Percentiles rank a stretch among this genome's conserved stretches.
Conservation (phyloP, 1,140 invertebrate species). For the Formica selysi region DNA sequence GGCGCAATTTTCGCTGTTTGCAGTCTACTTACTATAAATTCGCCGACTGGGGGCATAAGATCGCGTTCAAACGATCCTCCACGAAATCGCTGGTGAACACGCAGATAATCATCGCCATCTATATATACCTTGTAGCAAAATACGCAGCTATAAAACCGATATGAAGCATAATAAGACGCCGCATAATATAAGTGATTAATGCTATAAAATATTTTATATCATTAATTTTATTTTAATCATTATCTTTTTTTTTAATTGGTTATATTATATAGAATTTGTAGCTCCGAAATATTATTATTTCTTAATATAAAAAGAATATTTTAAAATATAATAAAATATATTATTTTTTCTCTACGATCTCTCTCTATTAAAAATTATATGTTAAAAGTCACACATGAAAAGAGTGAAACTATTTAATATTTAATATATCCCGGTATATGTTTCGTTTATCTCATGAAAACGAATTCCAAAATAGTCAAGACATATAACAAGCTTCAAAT, state of each 20-base stretch:
- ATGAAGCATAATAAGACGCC: constrained; percentile 45
- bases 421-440: too few species aligned
- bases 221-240: not conserved
- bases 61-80: constrained; percentile 50
- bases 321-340: not conserved
- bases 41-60: constrained; percentile 54
- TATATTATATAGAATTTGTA: not conserved
- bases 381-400: too few species aligned
- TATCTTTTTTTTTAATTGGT: not conserved
- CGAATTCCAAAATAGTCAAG: not conserved
- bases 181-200: constrained; percentile 17
- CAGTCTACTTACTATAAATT: constrained; percentile 62
- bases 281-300: not conserved
- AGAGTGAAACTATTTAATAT: too few species aligned
- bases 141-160: constrained; percentile 37
- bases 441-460: too few species aligned
- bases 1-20: constrained; percentile 62
- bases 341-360: not conserved
- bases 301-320: constrained; percentile 13
- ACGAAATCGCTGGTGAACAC: constrained; percentile 63
- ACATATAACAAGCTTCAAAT: not conserved
- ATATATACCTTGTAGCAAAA: constrained; percentile 18
- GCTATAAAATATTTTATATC: not conserved
- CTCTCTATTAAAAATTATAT: not conserved
- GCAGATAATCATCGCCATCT: constrained; percentile 63